Evolutionary conservation across 1,140 invertebrate genomes (phyloP), one percentile per base, ranked within the genome.

Genomic region (Drosophila insularis): DNA sequence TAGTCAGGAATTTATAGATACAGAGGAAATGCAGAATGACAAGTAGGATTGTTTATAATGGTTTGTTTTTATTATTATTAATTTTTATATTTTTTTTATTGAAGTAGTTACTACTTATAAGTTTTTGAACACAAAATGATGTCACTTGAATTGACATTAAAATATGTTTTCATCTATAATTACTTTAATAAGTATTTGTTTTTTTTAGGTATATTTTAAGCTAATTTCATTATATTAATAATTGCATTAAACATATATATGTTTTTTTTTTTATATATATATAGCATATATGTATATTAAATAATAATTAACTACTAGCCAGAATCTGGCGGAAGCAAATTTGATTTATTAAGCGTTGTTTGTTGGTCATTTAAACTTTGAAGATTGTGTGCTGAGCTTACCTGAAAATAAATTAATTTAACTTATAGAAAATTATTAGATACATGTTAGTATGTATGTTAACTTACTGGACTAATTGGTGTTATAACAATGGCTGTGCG

Each of bases 401-500:
- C 90, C 90, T 91, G 65, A 0, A 78, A 74, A 7, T 7, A 17
- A 32, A 35, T 46, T 4, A 17, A 32, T 40, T 37, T 13, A 27
- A 63, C 0, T 13, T 8, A 32, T 2, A 8, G 37, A 19, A 46
- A 31, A 2, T 13, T 3, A 0, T 27, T 1, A 62, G 2, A 37
- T 2, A 2, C 1, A 17, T 6, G 13, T 27, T 1, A 19, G 23
- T 14, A 6, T 37, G 11, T 37, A 13, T 27, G 3, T 56, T 13
- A 3, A 78, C 78, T 91, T 69, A 92, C 91, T 78, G 91, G 91
- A 81, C 91, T 92, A 80, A 92, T 92, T 70, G 92, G 92, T 76
- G 92, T 92, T 81, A 92, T 91, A 80, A 92, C 89, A 77, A 92
- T 92, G 76, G 92, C 92, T 21, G 92, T 92, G 70, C 89, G 80